A percentile compares a stretch with the other conserved stretches of the same genome.
phyloP scores from a whole-genome alignment of 2,113 vertebrate species.

The Phocoena phocoena region DNA sequence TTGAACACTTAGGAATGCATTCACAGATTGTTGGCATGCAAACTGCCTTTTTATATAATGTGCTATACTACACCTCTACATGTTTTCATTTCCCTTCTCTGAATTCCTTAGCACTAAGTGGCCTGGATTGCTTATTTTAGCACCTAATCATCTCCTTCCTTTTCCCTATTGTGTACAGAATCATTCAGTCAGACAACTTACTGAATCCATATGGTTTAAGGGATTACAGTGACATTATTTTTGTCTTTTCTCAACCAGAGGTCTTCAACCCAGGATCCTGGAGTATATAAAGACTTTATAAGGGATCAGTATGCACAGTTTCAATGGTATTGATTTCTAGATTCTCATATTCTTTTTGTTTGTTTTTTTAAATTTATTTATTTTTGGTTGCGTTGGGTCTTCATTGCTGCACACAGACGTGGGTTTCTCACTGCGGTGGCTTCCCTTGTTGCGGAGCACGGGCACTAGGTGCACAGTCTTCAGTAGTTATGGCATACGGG shows the following conservation, averaged over 20 bases:
- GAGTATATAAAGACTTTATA: not conserved
- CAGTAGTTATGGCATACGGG: too few relatives aligned
- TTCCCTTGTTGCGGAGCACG: too few relatives aligned
- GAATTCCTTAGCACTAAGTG: not conserved
- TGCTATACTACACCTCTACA: not conserved
- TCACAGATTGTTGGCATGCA: not conserved
- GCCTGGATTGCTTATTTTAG: not conserved
- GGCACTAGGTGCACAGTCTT: too few relatives aligned
- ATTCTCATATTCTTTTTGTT: not conserved
- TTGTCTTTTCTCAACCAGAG: not conserved
- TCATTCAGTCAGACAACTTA: not conserved
- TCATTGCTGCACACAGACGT: too few relatives aligned
- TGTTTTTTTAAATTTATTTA: too few relatives aligned
- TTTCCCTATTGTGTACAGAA: not conserved
- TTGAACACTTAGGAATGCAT: not conserved
- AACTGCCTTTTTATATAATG: not conserved
- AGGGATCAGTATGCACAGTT: not conserved
- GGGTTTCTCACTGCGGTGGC: too few relatives aligned
- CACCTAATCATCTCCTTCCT: not conserved
- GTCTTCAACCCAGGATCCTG: not conserved
- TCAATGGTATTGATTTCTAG: not conserved
- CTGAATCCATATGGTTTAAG: not conserved
- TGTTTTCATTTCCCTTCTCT: not conserved
- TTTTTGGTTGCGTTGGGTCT: too few relatives aligned
- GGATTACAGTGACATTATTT: not conserved